Conservation (phyloP, 2,888 invertebrate species). For the Nasonia oneida region DNA sequence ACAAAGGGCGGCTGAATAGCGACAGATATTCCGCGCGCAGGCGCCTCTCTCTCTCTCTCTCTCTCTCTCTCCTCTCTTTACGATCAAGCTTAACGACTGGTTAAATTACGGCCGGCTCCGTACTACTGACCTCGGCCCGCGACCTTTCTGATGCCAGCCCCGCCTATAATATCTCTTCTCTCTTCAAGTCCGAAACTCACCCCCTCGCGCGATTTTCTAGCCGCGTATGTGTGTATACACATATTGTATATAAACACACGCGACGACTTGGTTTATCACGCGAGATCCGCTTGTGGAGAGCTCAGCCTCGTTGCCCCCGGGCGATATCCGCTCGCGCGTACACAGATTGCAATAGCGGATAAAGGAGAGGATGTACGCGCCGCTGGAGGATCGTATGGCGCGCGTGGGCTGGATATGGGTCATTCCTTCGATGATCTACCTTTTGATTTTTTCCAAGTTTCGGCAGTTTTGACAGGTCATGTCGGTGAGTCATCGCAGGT, state of each 20-base stretch:
- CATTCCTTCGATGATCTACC: not conserved
- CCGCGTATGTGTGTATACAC: not conserved
- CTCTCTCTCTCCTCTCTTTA: constrained; percentile 62
- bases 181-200: constrained; percentile 1
- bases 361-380: not conserved
- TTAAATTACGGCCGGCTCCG: constrained; percentile 59
- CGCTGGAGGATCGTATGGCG: not conserved
- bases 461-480: constrained; percentile 32
- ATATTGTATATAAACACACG: not conserved
- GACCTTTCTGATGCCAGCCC: constrained; percentile 30
- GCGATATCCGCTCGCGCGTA: not conserved
- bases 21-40: not conserved
- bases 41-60: not conserved
- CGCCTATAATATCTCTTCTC: constrained; percentile 15
- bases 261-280: not conserved
- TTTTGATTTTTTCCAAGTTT: not conserved
- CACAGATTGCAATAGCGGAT: constrained; percentile 28
- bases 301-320: not conserved
- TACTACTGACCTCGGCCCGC: constrained; percentile 59
- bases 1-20: constrained; percentile 53
- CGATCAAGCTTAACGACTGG: constrained; percentile 59
- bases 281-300: constrained; percentile 7
- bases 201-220: not conserved
- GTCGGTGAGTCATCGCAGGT: constrained; percentile 40
- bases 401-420: constrained; percentile 10